A percentile compares a stretch with the other conserved stretches of the same genome.
phyloP scores from a whole-genome alignment of 2,888 invertebrate species.

The Ophion slaviceki region DNA sequence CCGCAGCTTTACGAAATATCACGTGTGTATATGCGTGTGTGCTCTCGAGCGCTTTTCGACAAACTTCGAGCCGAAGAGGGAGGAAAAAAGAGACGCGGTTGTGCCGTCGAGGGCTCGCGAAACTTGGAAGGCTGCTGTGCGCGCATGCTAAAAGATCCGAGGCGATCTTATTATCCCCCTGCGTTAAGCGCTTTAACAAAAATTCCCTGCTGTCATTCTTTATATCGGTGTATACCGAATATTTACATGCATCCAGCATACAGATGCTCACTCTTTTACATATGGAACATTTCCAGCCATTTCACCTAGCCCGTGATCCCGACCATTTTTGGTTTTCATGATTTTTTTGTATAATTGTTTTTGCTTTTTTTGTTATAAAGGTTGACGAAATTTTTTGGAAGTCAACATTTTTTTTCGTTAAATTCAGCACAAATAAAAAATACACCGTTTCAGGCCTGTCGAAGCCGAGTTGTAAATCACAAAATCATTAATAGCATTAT shows the following conservation, averaged over 20 bases:
- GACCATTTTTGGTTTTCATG: too few species aligned
- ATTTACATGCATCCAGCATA: neutral
- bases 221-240: neutral
- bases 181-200: conserved; percentile 68
- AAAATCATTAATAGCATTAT: too few species aligned
- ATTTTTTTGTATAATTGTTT: too few species aligned
- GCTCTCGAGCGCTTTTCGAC: conserved; percentile 7
- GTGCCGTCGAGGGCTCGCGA: conserved; percentile 58
- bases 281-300: too few species aligned
- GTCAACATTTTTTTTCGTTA: too few species aligned
- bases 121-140: conserved; percentile 63
- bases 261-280: neutral
- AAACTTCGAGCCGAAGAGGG: conserved; percentile 7
- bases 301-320: too few species aligned
- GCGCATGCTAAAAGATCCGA: conserved; percentile 52
- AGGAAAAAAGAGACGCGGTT: conserved; percentile 34
- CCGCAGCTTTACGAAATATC: conserved; percentile 31
- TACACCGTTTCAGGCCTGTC: too few species aligned
- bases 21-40: conserved; percentile 1
- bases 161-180: conserved; percentile 68
- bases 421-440: too few species aligned
- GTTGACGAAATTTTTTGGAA: too few species aligned
- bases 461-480: too few species aligned
- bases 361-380: too few species aligned
- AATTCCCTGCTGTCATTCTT: conserved; percentile 55